phyloP scores from a whole-genome alignment of 1,140 invertebrate species.

The Bombus difficillimus region DNA sequence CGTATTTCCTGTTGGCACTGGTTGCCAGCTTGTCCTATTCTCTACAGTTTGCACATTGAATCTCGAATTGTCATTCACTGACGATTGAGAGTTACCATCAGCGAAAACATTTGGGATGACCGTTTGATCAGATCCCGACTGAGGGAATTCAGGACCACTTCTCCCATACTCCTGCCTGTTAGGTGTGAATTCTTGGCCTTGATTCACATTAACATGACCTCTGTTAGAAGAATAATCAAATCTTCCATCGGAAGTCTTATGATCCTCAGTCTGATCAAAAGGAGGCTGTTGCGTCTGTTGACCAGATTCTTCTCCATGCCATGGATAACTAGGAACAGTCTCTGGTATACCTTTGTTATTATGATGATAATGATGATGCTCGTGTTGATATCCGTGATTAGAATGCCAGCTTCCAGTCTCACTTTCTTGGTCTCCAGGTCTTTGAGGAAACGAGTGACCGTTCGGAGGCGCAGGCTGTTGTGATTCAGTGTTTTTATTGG shows the following conservation, averaged over 20 bases:
- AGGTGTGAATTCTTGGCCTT: neutral
- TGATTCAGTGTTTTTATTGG: neutral
- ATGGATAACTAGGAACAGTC: neutral
- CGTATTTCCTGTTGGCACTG: neutral
- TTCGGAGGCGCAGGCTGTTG: slow-evolving; percentile 15
- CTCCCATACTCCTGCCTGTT: slow-evolving; percentile 43
- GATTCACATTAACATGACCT: neutral
- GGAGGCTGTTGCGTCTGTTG: slow-evolving; percentile 3
- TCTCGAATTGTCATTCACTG: neutral
- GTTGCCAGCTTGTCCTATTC: neutral
- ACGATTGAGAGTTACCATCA: too few species aligned
- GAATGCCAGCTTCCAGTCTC: neutral
- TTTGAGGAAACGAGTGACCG: neutral
- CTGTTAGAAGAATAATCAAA: neutral
- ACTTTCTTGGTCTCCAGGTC: neutral
- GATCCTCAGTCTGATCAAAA: neutral
- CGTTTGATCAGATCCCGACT: neutral
- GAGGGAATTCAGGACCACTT: slow-evolving; percentile 29
- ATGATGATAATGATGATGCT: slow-evolving; percentile 45
- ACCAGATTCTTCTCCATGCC: neutral
- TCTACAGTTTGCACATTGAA: neutral
- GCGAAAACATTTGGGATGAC: slow-evolving; percentile 25
- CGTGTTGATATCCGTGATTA: slow-evolving; percentile 8
- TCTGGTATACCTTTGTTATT: neutral
- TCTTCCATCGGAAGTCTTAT: neutral